These are phyloP conservation scores for Oppia nitens DNA, from an alignment of 1,140 invertebrate genomes.

Conservation along the genomic window DNA sequence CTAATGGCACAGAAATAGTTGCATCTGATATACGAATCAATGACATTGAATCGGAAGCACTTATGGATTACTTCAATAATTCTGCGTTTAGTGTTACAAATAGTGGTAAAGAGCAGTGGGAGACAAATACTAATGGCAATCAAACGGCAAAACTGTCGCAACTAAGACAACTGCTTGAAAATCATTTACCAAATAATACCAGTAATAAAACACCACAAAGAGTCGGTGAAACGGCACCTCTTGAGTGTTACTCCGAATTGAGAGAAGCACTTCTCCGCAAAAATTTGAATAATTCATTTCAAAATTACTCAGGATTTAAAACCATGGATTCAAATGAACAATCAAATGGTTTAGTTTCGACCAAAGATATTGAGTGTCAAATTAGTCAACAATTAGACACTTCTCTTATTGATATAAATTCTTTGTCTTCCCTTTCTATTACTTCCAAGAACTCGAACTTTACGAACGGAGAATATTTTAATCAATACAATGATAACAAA, in stretches of 20 bases:
- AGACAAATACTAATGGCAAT: neutral
- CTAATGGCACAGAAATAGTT: neutral
- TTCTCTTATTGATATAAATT: neutral
- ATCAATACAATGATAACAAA: neutral
- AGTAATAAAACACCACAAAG: neutral
- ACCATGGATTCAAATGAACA: neutral
- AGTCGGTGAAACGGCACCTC: neutral
- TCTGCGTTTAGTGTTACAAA: constrained; percentile 18
- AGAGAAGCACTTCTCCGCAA: neutral
- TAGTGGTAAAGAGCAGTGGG: neutral
- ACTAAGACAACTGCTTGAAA: constrained; percentile 46
- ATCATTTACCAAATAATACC: constrained; percentile 34
- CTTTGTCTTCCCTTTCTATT: neutral
- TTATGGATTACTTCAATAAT: constrained; percentile 52
- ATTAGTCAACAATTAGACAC: neutral
- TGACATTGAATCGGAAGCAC: constrained; percentile 52
- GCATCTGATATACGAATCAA: constrained; percentile 28
- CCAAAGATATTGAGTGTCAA: neutral
- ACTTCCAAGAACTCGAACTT: neutral
- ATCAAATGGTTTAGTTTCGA: neutral
- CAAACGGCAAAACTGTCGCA: constrained; percentile 45
- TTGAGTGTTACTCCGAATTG: neutral
- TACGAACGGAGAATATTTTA: neutral
- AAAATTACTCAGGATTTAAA: neutral
- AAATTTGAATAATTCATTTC: neutral